A percentile compares a stretch with the other conserved stretches of the same genome.
Conservation (phyloP, 2,888 invertebrate species). For the Mythimna impura region DNA sequence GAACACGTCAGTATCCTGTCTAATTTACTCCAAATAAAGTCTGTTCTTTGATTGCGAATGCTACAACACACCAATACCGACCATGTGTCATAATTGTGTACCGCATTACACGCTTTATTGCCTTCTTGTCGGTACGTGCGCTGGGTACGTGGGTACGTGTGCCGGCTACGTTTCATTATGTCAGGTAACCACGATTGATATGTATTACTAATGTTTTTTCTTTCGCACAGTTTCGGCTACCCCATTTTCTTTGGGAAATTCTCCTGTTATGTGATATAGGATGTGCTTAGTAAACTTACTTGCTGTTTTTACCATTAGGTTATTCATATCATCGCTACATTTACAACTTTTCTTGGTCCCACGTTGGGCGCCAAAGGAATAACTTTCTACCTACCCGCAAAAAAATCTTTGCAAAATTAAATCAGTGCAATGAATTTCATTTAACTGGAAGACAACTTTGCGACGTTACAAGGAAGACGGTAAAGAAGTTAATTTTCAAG, state of each 20-base stretch:
- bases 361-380: slow-evolving; percentile 43
- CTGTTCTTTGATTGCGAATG: slow-evolving; percentile 38
- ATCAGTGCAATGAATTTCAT: slow-evolving; percentile 61
- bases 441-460: slow-evolving; percentile 54
- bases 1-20: slow-evolving; percentile 49
- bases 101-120: slow-evolving; percentile 61
- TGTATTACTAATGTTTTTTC: slow-evolving; percentile 59
- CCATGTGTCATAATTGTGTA: slow-evolving; percentile 65
- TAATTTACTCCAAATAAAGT: slow-evolving; percentile 56
- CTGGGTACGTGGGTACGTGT: slow-evolving; percentile 36
- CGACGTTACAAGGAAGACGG: slow-evolving; percentile 40
- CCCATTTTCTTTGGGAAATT: slow-evolving; percentile 33
- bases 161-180: slow-evolving; percentile 50
- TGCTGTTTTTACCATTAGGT: slow-evolving; percentile 4
- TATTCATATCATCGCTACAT: slow-evolving; percentile 1
- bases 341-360: slow-evolving; percentile 17
- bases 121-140: slow-evolving; percentile 56
- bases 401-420: slow-evolving; percentile 41
- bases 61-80: slow-evolving; percentile 50
- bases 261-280: slow-evolving; percentile 37
- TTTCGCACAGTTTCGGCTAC: slow-evolving; percentile 44
- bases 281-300: slow-evolving; percentile 47
- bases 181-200: slow-evolving; percentile 62
- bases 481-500: slow-evolving; percentile 64
- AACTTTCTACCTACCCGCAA: not conserved